Base-by-base conservation (phyloP, 2,888 invertebrate species). In the Slavum lentiscoides region DNA sequence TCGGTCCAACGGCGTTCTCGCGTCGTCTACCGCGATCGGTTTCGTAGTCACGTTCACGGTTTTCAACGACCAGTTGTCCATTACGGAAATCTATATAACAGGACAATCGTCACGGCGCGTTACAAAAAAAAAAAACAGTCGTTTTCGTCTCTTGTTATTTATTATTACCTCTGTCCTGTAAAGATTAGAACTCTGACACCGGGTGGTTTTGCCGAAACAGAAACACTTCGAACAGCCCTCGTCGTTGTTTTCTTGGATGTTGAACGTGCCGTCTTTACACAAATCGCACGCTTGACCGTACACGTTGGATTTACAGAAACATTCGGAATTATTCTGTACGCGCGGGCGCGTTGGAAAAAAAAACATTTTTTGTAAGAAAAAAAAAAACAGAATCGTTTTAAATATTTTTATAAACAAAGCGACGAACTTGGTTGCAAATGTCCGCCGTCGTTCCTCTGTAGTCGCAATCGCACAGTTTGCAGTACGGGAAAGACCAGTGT, bases 191-290 rank as follows among this genome's bases (percentile, higher is more conserved):
- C 95, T 95, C 69, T 89, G 87, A 86, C 98, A 98, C 11, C 93
- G 89, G 0, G 92, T 92, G 0, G 97, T 95, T 86, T 95, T 94
- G 1, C 96, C 97, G 86, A 97, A 99, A 86, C 99, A 99, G 90
- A 96, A 98, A 86, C 99, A 99, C 84, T 94, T 93, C 1, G 96
- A 96, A 86, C 98, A 99, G 0, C 98, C 99, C 3, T 93, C 91
- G 0, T 93, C 92, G 86, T 98, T 96, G 80, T 88, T 89, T 2
- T 90, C 89, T 86, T 95, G 93, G 55, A 99, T 88, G 86, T 97
- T 93, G 88, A 96, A 99, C 7, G 94, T 94, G 21, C 96, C 96
- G 58, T 94, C 93, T 83, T 91, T 90, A 86, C 98, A 99, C 1
- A 91, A 88, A 84, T 95, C 92, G 86, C 98, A 99, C 13, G 91